Conservation (phyloP, 2,797 vertebrate genomes). For the Cirrhinus mrigala region DNA sequence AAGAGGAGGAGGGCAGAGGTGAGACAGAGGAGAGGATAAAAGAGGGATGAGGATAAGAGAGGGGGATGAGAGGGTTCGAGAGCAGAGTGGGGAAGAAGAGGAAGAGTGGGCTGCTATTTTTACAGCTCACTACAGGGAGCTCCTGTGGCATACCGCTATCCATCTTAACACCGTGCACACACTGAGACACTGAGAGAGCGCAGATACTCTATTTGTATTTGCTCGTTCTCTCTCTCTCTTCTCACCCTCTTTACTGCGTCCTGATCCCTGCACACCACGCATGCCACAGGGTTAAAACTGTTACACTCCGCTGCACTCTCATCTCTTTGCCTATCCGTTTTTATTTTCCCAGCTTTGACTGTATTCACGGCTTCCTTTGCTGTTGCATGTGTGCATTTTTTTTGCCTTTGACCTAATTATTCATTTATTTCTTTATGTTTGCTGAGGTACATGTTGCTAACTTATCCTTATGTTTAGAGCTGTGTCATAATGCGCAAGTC, state of each 20-base stretch:
- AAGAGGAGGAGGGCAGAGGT: slow-evolving; percentile 58
- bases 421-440: neutral
- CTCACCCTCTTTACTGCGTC: slow-evolving; percentile 15
- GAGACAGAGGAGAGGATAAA: slow-evolving; percentile 66
- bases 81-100: slow-evolving; percentile 49
- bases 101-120: slow-evolving; percentile 58
- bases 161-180: slow-evolving; percentile 57
- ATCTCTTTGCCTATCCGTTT: neutral
- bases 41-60: slow-evolving; percentile 59
- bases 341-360: neutral
- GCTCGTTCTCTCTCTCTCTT: slow-evolving; percentile 7
- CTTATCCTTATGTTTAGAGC: neutral
- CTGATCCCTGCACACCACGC: slow-evolving; percentile 10
- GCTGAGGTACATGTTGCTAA: neutral
- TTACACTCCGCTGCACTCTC: slow-evolving; percentile 1
- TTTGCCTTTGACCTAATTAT: neutral
- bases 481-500: neutral
- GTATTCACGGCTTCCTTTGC: neutral
- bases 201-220: slow-evolving; percentile 42
- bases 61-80: slow-evolving; percentile 53
- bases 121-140: slow-evolving; percentile 54
- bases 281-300: slow-evolving; percentile 39
- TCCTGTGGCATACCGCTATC: slow-evolving; percentile 58
- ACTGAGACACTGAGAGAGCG: slow-evolving; percentile 27
- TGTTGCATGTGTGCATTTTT: neutral